Conservation (phyloP, 2,113 vertebrate species). For the Fukomys damarensis region DNA sequence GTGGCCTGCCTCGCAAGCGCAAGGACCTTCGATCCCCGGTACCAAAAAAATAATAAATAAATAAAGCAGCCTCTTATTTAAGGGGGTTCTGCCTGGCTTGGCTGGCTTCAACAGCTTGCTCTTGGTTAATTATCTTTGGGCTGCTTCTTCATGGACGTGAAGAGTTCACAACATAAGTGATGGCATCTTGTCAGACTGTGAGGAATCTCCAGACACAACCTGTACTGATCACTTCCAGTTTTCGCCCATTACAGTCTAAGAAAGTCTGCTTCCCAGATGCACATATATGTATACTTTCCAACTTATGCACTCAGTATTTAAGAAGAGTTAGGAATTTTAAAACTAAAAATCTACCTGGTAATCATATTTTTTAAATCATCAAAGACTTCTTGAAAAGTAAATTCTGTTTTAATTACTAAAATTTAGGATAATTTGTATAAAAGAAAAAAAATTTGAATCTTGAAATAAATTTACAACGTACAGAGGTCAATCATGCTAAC, state of each 20-base stretch:
- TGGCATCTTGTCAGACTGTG: conserved; percentile 1
- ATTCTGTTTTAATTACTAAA: neutral
- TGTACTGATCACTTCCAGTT: conserved; percentile 1
- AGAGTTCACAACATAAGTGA: neutral
- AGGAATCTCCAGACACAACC: conserved; percentile 38
- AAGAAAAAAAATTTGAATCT: conserved; percentile 47
- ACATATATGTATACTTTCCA: conserved; percentile 2
- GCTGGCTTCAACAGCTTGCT: conserved; percentile 4
- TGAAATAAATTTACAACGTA: conserved; percentile 57
- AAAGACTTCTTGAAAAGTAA: conserved; percentile 48
- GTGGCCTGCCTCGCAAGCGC: no score
- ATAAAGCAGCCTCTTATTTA: neutral
- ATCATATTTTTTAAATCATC: conserved; percentile 7
- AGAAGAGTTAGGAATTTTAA: neutral
- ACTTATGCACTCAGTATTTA: neutral
- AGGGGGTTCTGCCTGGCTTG: conserved; percentile 16
- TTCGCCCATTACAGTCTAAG: neutral
- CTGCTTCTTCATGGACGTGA: neutral
- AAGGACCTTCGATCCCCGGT: no score
- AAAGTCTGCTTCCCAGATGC: conserved; percentile 16
- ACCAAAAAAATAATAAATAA: no score
- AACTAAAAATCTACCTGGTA: conserved; percentile 23
- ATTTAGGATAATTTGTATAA: conserved; percentile 1
- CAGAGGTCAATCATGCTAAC: conserved; percentile 8
- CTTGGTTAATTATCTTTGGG: neutral